Evolutionary conservation across 2,888 invertebrate genomes (phyloP), one percentile per base, ranked within the genome.

Genomic region (Phalangium opilio): DNA sequence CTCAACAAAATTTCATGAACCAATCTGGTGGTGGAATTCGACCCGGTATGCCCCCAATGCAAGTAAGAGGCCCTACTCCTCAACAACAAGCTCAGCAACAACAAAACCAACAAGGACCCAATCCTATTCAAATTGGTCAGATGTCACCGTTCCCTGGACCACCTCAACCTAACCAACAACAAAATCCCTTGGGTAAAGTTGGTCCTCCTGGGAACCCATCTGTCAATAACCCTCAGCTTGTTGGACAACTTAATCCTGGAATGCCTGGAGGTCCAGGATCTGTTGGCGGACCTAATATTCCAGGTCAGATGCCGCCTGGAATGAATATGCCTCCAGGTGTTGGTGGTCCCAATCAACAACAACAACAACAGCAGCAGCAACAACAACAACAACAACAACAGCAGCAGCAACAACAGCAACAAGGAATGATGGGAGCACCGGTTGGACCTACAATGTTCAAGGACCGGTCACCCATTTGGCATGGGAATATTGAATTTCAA

Each of bases 401-500:
- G 8, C 27, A 27, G 8, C 27, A 4, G 8, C 27, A 27, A 27
- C 27, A 45, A 3, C 52, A 52, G 41, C 53, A 49, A n/a, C 20
- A 34, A 18, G 15, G 21, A 11, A 46, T 18, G 20, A 43, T 48
- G 41, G 11, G 27, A 27, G 5, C 27, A 7, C 27, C n/a, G 12
- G 11, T 41, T 44, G 21, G 40, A 45, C 11, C 41, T 21, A 15
- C 35, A 42, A n/a, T 27, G 27, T 27, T 27, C 27, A 27, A 27
- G 8, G 27, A 27, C 8, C 27, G 36, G 10, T 18, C 32, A 40
- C 27, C 27, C 1, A 77, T 79, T 58, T 85, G 84, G 84, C 77
- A 77, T 48, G 90, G 90, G 0, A 72, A 82, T 17, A 70, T 93
- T 33, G 91, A 93, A 67, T 91, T 90, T 87, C 81, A 85, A 62